These are phyloP conservation scores for Chloromyia formosa DNA, from an alignment of 2,888 invertebrate genomes.

Conservation along the genomic window DNA sequence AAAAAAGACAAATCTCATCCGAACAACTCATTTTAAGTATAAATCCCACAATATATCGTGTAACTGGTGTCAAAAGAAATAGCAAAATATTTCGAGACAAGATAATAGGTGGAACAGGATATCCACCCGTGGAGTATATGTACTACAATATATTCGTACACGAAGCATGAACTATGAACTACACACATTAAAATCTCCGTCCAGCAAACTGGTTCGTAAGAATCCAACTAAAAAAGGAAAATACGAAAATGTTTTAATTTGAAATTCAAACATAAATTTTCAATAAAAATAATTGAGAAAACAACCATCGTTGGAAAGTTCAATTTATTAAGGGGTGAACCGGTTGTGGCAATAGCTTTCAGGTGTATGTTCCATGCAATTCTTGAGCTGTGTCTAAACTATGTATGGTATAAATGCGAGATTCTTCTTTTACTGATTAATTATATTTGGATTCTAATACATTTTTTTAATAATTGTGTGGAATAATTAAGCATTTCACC, in stretches of 20 bases:
- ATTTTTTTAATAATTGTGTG: too few species aligned
- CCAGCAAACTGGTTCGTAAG: neutral
- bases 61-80: too few species aligned
- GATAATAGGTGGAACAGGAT: neutral
- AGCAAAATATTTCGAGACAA: neutral
- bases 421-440: too few species aligned
- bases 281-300: too few species aligned
- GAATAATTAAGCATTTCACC: too few species aligned
- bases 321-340: slow-evolving; percentile 9
- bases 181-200: neutral
- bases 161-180: neutral
- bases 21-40: neutral
- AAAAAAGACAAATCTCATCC: neutral
- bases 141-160: neutral
- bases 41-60: too few species aligned
- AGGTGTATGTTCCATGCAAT: slow-evolving; percentile 15
- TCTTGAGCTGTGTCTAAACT: too few species aligned
- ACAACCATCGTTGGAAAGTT: slow-evolving; percentile 27
- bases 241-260: neutral
- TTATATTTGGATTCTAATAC: too few species aligned
- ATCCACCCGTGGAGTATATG: neutral
- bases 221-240: neutral
- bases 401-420: too few species aligned
- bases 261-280: neutral
- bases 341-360: slow-evolving; percentile 31